Evolutionary conservation across 1,140 invertebrate genomes (phyloP), one percentile per base, ranked within the genome.

Genomic region (Diuraphis noxia): DNA sequence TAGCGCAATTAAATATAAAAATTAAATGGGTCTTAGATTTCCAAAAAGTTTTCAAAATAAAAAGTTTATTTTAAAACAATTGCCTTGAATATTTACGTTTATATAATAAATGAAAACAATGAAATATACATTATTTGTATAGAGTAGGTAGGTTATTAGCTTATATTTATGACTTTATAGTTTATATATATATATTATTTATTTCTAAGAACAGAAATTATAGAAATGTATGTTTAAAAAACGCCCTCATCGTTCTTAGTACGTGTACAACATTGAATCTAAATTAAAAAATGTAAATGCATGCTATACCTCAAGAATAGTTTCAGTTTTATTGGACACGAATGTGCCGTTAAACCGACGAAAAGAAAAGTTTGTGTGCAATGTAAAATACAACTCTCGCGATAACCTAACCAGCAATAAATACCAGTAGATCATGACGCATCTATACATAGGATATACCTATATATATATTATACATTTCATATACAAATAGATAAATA

Each of bases 281-380:
- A 72, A 72, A 72, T 72, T 72, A 72, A 72, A 72, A 72, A 72
- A 72, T 72, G 56, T n/a, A 72, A 72, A 72, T 72, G 17, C 56
- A 72, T 72, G 56, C 30, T 72, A 72, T n/a, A 72, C 56, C 56
- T 72, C n/a, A n/a, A 72, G 56, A n/a, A 72, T 72, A 72, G 56
- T 72, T 72, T n/a, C 13, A 72, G 56, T 72, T 72, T 72, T 72
- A 72, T 72, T n/a, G 56, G 56, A 72, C 56, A 72, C 56, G 56
- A 72, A 72, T 72, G 56, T 72, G 56, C 56, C 56, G 56, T 63
- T 63, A 63, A 63, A 63, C 56, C 56, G n/a, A 72, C 56, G 56
- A 72, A 72, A 63, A 72, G 56, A 72, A 72, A 72, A 30, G 17
- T 72, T 72, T 72, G 56, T 72, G 56, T 72, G 34, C n/a, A 72